These are phyloP conservation scores for Hydropotes inermis DNA, from an alignment of 2,113 vertebrate genomes.

Conservation along the genomic window DNA sequence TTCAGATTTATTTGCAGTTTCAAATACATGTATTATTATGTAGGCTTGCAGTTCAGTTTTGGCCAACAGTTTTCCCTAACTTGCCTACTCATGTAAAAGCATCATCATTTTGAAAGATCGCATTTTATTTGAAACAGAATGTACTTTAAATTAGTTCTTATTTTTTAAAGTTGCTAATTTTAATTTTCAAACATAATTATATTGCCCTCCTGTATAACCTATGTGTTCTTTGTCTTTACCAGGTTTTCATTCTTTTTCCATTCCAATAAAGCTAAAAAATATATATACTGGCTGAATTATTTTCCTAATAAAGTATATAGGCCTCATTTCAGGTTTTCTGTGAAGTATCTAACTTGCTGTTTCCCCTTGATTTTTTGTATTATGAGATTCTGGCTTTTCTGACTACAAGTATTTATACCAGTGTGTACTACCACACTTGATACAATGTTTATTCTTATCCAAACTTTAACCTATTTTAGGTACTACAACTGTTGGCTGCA, in stretches of 20 bases:
- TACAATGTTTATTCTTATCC: neutral
- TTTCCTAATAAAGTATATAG: neutral
- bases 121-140: neutral
- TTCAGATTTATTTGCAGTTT: neutral
- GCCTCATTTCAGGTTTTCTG: neutral
- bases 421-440: neutral
- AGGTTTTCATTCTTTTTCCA: neutral
- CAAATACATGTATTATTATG: neutral
- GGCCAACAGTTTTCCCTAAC: neutral
- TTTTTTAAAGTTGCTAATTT: neutral
- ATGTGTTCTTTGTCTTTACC: neutral
- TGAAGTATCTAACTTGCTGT: neutral
- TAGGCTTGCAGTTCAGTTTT: neutral
- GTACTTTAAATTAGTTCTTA: neutral
- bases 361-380: neutral
- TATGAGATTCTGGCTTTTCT: neutral
- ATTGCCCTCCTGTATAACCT: neutral
- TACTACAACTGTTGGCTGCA: neutral
- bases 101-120: neutral
- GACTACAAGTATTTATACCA: neutral
- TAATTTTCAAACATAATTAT: neutral
- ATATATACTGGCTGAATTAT: neutral
- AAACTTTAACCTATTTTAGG: neutral
- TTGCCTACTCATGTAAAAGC: neutral
- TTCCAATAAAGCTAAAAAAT: neutral